Evolutionary conservation across 2,113 vertebrate genomes (phyloP).

Genomic region (Perca flavescens): DNA sequence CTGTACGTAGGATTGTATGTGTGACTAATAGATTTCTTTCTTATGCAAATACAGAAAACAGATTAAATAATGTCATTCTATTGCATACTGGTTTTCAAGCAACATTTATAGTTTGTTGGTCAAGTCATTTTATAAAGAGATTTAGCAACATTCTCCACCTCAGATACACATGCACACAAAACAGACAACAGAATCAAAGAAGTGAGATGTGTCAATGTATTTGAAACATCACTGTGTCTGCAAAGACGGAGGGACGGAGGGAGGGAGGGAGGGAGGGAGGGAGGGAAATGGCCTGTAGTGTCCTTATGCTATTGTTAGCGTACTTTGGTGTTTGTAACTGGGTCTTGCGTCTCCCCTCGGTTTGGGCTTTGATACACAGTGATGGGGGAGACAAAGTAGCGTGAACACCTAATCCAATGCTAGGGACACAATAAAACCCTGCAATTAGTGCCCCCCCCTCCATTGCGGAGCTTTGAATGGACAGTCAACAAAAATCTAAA

Average conservation of each 20-base stretch:
- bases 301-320: slow-evolving; percentile 42
- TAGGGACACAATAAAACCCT: slow-evolving; percentile 13
- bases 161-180: slow-evolving; percentile 66
- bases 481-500: slow-evolving; percentile 19
- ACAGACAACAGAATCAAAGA: slow-evolving; percentile 32
- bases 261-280: neutral
- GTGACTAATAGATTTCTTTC: too few relatives aligned
- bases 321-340: slow-evolving; percentile 5
- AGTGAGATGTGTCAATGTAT: slow-evolving; percentile 36
- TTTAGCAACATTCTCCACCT: slow-evolving; percentile 35
- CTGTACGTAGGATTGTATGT: too few relatives aligned
- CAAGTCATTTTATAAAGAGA: slow-evolving; percentile 55
- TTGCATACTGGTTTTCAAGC: slow-evolving; percentile 35
- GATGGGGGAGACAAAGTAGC: slow-evolving; percentile 3
- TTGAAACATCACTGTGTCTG: slow-evolving; percentile 36
- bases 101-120: slow-evolving; percentile 56
- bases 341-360: slow-evolving; percentile 29
- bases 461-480: neutral
- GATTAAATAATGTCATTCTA: neutral
- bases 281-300: slow-evolving; percentile 14
- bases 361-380: slow-evolving; percentile 22
- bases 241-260: slow-evolving; percentile 1
- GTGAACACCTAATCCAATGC: slow-evolving; percentile 10
- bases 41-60: neutral
- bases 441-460: neutral